Conservation (phyloP, 2,888 invertebrate species). For the Lampropteryx suffumata region DNA sequence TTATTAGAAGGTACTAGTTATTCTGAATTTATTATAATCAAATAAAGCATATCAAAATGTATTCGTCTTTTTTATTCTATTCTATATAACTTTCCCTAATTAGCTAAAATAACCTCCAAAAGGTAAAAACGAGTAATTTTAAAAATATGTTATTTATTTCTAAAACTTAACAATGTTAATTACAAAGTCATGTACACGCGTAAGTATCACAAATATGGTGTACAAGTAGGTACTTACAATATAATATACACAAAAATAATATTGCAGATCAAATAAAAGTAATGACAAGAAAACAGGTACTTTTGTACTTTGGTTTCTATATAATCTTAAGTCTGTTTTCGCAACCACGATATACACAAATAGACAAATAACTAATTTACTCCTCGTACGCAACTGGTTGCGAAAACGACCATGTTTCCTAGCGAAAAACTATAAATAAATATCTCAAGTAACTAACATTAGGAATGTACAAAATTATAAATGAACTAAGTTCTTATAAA, state of each 20-base stretch:
- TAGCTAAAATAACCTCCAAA: too few species aligned
- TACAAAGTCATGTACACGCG: constrained; percentile 45
- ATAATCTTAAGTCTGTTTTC: not conserved
- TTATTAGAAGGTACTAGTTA: too few species aligned
- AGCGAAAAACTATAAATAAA: constrained; percentile 3
- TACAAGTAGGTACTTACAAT: constrained; percentile 36
- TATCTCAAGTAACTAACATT: not conserved
- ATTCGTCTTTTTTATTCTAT: too few species aligned
- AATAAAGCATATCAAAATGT: constrained; percentile 28
- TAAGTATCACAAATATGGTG: constrained; percentile 51
- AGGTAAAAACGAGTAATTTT: constrained; percentile 1
- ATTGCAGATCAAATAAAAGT: constrained; percentile 42
- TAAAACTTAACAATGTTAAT: constrained; percentile 58
- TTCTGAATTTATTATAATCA: too few species aligned
- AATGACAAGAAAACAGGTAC: constrained; percentile 33
- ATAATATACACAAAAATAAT: constrained; percentile 22
- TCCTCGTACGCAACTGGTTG: not conserved
- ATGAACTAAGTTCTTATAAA: constrained; percentile 21
- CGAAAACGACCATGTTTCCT: not conserved
- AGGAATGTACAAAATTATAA: constrained; percentile 27
- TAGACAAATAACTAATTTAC: not conserved
- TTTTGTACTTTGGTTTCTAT: constrained; percentile 38
- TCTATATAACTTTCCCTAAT: too few species aligned
- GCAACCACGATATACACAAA: not conserved
- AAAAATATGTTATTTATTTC: constrained; percentile 50